phyloP scores from a whole-genome alignment of 2,113 vertebrate genomes.

The rat (Rattus norvegicus) region DNA sequence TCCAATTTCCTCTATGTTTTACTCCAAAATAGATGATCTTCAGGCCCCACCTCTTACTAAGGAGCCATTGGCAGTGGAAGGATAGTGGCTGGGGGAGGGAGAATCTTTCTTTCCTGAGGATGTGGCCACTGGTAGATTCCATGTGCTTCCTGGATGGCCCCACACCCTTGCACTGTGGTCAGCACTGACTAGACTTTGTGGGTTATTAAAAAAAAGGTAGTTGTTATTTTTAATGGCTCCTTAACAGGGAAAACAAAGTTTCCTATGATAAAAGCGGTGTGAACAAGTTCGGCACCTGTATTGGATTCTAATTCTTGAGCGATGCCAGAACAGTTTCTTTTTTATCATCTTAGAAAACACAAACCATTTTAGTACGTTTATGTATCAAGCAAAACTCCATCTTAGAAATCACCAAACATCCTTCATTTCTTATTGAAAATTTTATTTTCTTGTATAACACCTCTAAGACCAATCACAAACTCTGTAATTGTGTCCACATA shows the following conservation, averaged over 20 bases:
- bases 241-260: neutral
- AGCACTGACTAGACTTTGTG: neutral
- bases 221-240: neutral
- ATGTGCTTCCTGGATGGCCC: neutral
- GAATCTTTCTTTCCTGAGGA: neutral
- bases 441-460: constrained; percentile 52
- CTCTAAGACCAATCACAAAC: neutral
- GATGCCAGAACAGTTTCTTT: neutral
- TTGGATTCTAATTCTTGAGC: constrained; percentile 40
- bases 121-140: neutral
- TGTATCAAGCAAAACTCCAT: constrained; percentile 18
- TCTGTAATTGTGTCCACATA: neutral
- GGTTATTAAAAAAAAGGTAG: neutral
- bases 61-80: too few species aligned
- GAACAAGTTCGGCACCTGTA: neutral
- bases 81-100: neutral
- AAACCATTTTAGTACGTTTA: neutral
- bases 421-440: constrained; percentile 38
- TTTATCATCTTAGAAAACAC: neutral
- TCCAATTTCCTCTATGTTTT: neutral
- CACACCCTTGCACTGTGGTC: neutral
- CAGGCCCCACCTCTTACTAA: neutral
- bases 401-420: neutral
- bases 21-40: neutral
- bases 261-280: constrained; percentile 58